Percentiles rank a stretch among this genome's conserved stretches.
Conservation (phyloP, 2,888 invertebrate species). For the Sialis lutaria region DNA sequence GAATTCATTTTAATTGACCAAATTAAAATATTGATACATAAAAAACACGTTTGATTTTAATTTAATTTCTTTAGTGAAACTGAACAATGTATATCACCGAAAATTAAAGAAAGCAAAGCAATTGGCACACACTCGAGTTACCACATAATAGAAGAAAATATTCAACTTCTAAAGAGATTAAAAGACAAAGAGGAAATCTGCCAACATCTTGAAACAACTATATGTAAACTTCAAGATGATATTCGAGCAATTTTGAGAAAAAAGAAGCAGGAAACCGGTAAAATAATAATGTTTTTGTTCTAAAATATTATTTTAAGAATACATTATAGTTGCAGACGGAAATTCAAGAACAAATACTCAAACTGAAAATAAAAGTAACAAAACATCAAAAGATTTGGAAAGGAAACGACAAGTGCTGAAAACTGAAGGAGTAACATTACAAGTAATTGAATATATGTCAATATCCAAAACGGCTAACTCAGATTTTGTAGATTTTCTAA, state of each 20-base stretch:
- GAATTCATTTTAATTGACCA: too few species aligned
- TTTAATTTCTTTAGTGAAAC: slow-evolving; percentile 19
- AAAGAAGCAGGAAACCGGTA: background rate
- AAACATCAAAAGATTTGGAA: slow-evolving; percentile 12
- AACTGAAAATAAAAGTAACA: slow-evolving; percentile 9
- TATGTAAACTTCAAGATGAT: too few species aligned
- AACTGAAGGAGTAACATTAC: slow-evolving; percentile 13
- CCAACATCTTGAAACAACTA: slow-evolving; percentile 20
- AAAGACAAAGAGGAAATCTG: slow-evolving; percentile 26
- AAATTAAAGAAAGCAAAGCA: slow-evolving; percentile 21
- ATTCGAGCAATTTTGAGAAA: background rate
- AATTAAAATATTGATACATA: too few species aligned
- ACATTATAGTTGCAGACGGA: background rate
- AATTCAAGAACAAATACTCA: background rate
- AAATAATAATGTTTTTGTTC: too few species aligned
- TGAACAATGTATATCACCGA: slow-evolving; percentile 21
- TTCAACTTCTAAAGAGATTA: slow-evolving; percentile 24
- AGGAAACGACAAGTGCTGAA: slow-evolving; percentile 11
- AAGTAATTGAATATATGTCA: slow-evolving; percentile 8
- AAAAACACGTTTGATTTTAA: background rate
- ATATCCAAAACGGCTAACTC: background rate
- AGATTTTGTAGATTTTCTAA: background rate
- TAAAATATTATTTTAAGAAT: background rate
- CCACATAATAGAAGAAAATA: slow-evolving; percentile 29
- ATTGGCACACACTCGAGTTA: slow-evolving; percentile 26